phyloP scores from a whole-genome alignment of 2,797 vertebrate genomes.

The Girardinus metallicus region DNA sequence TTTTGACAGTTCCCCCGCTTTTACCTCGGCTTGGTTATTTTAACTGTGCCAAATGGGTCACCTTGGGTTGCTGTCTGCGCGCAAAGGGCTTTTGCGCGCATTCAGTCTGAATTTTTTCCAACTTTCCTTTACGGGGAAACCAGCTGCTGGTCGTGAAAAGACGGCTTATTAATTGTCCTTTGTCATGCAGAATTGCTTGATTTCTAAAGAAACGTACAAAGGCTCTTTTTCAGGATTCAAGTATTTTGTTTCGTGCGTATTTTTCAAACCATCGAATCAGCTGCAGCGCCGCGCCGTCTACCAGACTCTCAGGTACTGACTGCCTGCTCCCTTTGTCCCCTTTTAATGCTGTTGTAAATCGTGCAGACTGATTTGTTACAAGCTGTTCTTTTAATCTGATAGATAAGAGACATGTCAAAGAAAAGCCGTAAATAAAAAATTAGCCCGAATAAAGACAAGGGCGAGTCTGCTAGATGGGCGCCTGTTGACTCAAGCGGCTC shows the following conservation, averaged over 20 bases:
- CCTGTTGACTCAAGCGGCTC: constrained; percentile 99
- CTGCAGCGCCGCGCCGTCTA: constrained; percentile 98
- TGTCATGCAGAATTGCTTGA: constrained; percentile 99
- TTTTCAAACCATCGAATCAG: constrained; percentile 99
- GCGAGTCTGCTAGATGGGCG: constrained; percentile 99
- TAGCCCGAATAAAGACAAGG: constrained; percentile 99
- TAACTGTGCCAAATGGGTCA: constrained; percentile 99
- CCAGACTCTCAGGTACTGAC: constrained; percentile 99
- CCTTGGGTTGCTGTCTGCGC: constrained; percentile 99
- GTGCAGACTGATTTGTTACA: constrained; percentile 99
- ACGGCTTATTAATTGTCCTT: constrained; percentile 99
- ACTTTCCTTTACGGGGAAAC: constrained; percentile 99
- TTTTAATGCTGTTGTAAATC: constrained; percentile 99
- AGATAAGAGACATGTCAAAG: constrained; percentile 99
- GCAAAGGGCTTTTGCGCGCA: constrained; percentile 99
- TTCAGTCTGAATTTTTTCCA: constrained; percentile 99
- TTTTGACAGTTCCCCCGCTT: constrained; percentile 99
- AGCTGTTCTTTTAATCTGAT: constrained; percentile 99
- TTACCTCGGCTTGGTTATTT: constrained; percentile 99
- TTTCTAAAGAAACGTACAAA: constrained; percentile 99
- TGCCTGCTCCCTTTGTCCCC: constrained; percentile 99
- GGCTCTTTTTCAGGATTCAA: constrained; percentile 99
- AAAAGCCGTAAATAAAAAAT: constrained; percentile 99
- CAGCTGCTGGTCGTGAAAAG: constrained; percentile 99
- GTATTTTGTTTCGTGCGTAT: constrained; percentile 99